These are phyloP conservation scores for Hyles euphorbiae DNA, from an alignment of 1,140 invertebrate genomes.

Conservation along the genomic window DNA sequence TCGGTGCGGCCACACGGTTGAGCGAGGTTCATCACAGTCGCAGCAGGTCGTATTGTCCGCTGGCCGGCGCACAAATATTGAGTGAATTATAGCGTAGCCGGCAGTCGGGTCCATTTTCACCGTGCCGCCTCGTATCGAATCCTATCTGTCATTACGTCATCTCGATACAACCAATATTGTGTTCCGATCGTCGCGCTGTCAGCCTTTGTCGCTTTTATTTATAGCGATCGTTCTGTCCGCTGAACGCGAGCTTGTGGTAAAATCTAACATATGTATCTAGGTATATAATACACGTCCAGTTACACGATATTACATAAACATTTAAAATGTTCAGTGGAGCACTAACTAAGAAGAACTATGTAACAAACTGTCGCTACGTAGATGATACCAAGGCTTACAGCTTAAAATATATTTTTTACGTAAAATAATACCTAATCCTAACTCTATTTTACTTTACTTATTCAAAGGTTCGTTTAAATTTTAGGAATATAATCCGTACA, in stretches of 20 bases:
- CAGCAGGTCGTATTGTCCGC: conserved; percentile 58
- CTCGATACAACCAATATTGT: conserved; percentile 37
- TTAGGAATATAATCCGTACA: too few species aligned
- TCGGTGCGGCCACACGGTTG: too few species aligned
- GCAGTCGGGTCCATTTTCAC: conserved; percentile 35
- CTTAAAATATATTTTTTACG: too few species aligned
- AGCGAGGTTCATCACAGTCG: conserved; percentile 37
- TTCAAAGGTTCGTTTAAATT: too few species aligned
- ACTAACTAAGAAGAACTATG: too few species aligned
- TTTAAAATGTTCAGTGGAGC: too few species aligned
- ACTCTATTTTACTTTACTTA: too few species aligned
- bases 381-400: too few species aligned
- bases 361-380: too few species aligned
- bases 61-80: conserved; percentile 46
- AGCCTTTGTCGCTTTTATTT: conserved; percentile 47
- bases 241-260: background rate
- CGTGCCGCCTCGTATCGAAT: conserved; percentile 23
- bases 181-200: conserved; percentile 30
- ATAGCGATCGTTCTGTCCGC: conserved; percentile 14
- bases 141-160: conserved; percentile 47
- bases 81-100: conserved; percentile 44
- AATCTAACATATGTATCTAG: background rate
- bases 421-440: too few species aligned
- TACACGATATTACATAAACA: too few species aligned
- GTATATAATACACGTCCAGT: too few species aligned